Conservation (phyloP, 2,113 vertebrate genomes). For the Xiphophorus hellerii region DNA sequence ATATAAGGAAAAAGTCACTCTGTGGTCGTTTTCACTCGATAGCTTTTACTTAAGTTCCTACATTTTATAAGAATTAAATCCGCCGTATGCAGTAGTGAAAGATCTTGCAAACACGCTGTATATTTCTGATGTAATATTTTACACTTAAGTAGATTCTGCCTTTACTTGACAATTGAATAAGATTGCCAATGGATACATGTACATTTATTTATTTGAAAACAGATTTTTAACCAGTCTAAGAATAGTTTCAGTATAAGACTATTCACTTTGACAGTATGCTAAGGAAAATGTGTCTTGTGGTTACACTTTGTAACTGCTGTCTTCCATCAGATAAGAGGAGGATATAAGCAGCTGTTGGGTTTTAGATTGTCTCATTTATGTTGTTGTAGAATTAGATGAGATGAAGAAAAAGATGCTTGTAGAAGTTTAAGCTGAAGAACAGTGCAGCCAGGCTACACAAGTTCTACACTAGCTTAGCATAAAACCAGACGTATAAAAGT, state of each 20-base stretch:
- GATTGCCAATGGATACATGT: conserved; percentile 28
- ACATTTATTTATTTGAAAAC: conserved; percentile 32
- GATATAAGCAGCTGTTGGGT: neutral
- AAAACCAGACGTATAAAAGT: neutral
- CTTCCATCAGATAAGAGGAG: conserved; percentile 9
- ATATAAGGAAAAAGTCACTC: conserved; percentile 9
- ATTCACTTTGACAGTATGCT: conserved; percentile 12
- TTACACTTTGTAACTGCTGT: conserved; percentile 20
- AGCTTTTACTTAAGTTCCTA: conserved; percentile 40
- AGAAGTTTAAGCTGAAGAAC: neutral
- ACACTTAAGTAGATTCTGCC: conserved; percentile 30
- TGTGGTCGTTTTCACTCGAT: conserved; percentile 25
- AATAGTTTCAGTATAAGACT: conserved; percentile 35
- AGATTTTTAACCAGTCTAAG: conserved; percentile 34
- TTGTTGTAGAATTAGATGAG: neutral
- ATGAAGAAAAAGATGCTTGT: neutral
- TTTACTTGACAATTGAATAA: conserved; percentile 21
- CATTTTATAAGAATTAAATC: conserved; percentile 31
- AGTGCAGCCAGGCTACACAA: neutral
- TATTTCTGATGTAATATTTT: conserved; percentile 54
- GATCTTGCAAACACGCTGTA: conserved; percentile 16
- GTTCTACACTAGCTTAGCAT: conserved; percentile 10
- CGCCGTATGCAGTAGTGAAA: conserved; percentile 33
- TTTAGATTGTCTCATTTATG: neutral
- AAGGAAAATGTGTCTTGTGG: conserved; percentile 20